Evolutionary conservation across 2,113 vertebrate genomes (phyloP), one percentile per base, ranked within the genome.

Genomic region (Rattus rattus): DNA sequence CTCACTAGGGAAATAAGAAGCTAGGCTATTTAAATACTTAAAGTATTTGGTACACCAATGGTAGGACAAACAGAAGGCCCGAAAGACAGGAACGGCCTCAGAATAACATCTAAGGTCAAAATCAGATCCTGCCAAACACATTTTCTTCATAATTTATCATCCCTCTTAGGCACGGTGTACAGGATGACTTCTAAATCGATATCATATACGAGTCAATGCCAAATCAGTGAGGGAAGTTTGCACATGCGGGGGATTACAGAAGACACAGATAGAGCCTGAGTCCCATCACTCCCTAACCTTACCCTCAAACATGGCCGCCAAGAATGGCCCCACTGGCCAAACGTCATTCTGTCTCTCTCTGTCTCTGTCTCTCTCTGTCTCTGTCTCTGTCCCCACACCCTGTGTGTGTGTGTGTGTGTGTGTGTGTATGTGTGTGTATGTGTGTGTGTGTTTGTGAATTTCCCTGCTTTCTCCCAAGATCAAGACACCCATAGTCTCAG

Each of bases 181-280:
- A 70, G 90, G 92, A 89, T 36, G 96, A 95, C 96, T 97, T 97
- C 95, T 97, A 84, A 98, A 95, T 94, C 90, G 97, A 96, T 92
- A 95, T 56, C 81, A 79, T 93, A 89, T 87, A 91, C 81, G 95
- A 93, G 96, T 97, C 96, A 97, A 97, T 94, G 97, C 91, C 92
- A 96, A 96, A 76, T 81, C 95, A 96, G 92, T 94, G 93, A 95
- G 69, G 96, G 96, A 88, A 97, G 65, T 94, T 94, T 97, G 96
- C 85, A 92, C 95, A 83, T 91, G 79, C 80, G 89, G 89, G 17
- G 73, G 90, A 96, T 96, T 94, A 92, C 2, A 81, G 87, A 72
- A 93, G 95, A 52, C 81, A 56, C 79, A 95, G 96, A 88, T 65
- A 65, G 92, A 88, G 80, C 89, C 79, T 96, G 91, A 80, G 96